Evolutionary conservation across 2,888 invertebrate species (phyloP).

Genomic region (Eupeodes latifasciatus): DNA sequence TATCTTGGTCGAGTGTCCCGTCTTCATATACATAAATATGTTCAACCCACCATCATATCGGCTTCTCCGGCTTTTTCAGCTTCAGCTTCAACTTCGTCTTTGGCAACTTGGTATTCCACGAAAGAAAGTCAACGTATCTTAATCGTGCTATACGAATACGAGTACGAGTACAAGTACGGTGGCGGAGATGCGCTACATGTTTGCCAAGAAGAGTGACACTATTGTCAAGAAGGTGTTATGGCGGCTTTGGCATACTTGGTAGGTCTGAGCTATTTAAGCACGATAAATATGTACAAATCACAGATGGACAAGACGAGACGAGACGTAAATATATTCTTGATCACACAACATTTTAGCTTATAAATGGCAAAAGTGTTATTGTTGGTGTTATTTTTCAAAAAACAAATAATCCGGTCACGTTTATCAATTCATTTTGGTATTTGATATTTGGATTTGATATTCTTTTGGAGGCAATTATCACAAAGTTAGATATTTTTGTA

Average conservation of each 20-base stretch:
- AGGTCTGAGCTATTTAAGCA: conserved; percentile 52
- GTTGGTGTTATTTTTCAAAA: neutral
- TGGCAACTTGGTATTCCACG: conserved; percentile 66
- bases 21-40: neutral
- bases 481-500: neutral
- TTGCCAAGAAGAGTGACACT: conserved; percentile 66
- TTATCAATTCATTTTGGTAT: conserved; percentile 7
- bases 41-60: conserved; percentile 28
- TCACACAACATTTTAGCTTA: conserved; percentile 39
- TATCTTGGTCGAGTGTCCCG: conserved; percentile 21
- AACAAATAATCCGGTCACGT: conserved; percentile 59
- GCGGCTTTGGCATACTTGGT: conserved; percentile 64
- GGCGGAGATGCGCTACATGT: conserved; percentile 34
- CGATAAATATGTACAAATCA: neutral
- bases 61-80: neutral
- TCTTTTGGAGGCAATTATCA: neutral
- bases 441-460: neutral
- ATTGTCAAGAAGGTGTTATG: conserved; percentile 69
- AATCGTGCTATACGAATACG: conserved; percentile 37
- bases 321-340: conserved; percentile 41
- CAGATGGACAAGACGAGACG: conserved; percentile 4
- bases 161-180: neutral
- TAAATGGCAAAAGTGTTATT: conserved; percentile 11
- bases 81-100: no score
- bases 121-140: conserved; percentile 69